Percentiles rank a stretch among this genome's conserved stretches.
phyloP scores from a whole-genome alignment of 1,140 invertebrate species.

The Drosophila elegans region DNA sequence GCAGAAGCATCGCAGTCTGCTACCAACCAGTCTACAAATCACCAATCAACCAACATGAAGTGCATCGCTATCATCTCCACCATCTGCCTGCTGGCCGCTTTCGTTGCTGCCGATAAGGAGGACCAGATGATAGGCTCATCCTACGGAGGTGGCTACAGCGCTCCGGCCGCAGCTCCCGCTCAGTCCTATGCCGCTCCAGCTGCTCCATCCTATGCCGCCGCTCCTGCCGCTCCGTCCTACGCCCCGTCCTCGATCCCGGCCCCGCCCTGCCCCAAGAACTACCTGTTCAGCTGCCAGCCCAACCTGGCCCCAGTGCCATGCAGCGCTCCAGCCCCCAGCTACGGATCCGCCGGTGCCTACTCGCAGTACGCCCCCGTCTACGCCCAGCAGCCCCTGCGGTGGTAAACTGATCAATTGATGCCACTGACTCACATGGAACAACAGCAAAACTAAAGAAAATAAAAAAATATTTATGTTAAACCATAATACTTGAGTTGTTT shows the following conservation, averaged over 20 bases:
- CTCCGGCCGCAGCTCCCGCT: conserved; percentile 48
- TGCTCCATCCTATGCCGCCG: conserved; percentile 42
- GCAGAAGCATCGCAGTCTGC: conserved; percentile 55
- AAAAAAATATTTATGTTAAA: conserved; percentile 36
- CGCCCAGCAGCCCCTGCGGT: conserved; percentile 51
- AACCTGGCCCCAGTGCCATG: conserved; percentile 73
- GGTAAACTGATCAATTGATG: conserved; percentile 19
- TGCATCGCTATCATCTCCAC: conserved; percentile 58
- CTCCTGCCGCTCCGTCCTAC: conserved; percentile 47
- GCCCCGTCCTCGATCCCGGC: conserved; percentile 59
- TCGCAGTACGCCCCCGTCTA: conserved; percentile 73
- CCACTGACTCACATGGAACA: neutral
- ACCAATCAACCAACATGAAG: conserved; percentile 58
- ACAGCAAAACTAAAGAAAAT: conserved; percentile 4
- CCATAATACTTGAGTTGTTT: conserved; percentile 3
- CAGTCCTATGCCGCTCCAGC: conserved; percentile 40
- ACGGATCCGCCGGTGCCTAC: conserved; percentile 71
- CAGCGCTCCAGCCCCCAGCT: conserved; percentile 68
- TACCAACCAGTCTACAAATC: conserved; percentile 40
- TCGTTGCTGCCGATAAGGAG: conserved; percentile 55
- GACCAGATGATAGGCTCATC: conserved; percentile 65
- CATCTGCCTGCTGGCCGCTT: conserved; percentile 57
- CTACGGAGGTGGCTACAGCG: conserved; percentile 65
- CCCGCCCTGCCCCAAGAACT: conserved; percentile 75
- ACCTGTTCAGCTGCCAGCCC: conserved; percentile 77